phyloP scores from a whole-genome alignment of 2,888 invertebrate genomes.

The Nudaria mundana region DNA sequence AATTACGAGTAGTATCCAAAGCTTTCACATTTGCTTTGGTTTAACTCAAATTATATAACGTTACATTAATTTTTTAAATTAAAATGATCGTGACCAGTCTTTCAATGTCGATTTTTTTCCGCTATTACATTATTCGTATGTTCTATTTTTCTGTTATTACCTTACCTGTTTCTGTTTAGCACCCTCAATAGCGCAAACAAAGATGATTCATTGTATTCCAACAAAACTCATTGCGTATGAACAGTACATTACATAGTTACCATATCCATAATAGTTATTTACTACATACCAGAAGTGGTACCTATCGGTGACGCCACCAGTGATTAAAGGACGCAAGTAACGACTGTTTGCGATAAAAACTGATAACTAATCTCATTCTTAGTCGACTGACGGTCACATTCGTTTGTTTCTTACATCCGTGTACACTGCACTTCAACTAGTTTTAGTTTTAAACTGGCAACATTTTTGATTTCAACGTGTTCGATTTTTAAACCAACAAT shows the following conservation, averaged over 20 bases:
- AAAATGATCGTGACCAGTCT: no score
- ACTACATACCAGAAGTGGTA: conserved; percentile 37
- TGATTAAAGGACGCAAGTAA: conserved; percentile 75
- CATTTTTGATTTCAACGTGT: conserved; percentile 2
- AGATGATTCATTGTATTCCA: conserved; percentile 14
- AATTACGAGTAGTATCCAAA: no score
- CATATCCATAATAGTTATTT: conserved; percentile 49
- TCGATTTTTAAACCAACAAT: conserved; percentile 2
- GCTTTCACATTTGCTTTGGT: no score
- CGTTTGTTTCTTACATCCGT: conserved; percentile 59
- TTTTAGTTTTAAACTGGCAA: conserved; percentile 6
- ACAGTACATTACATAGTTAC: conserved; percentile 16
- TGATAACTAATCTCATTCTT: conserved; percentile 74
- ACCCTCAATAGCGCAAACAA: neutral
- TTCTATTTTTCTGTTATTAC: no score
- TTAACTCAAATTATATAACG: no score
- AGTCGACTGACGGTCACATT: conserved; percentile 57
- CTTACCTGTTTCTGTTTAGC: no score
- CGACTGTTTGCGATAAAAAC: conserved; percentile 69
- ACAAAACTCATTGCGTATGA: conserved; percentile 1
- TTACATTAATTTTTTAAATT: no score
- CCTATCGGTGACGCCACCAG: conserved; percentile 70
- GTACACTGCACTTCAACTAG: conserved; percentile 25
- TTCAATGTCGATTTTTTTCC: no score
- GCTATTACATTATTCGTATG: no score